phyloP scores from a whole-genome alignment of 2,888 invertebrate genomes.

The Allygus modestus region DNA sequence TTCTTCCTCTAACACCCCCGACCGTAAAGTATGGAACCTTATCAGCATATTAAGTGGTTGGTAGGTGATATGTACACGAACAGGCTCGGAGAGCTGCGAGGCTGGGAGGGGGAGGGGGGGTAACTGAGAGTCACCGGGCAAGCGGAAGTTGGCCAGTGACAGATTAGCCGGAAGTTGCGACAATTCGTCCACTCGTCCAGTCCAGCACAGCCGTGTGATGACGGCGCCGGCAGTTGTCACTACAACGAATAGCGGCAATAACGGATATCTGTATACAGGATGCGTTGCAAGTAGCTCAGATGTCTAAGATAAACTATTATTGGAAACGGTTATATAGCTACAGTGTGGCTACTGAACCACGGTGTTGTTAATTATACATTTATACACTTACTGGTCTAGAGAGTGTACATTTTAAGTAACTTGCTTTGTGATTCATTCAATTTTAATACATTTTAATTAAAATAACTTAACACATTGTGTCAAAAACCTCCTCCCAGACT shows the following conservation, averaged over 20 bases:
- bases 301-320: not conserved
- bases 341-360: too few relatives aligned
- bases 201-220: not conserved
- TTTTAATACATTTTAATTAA: too few relatives aligned
- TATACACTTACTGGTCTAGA: too few relatives aligned
- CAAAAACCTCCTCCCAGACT: too few relatives aligned
- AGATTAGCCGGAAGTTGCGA: conserved; percentile 41
- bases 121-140: conserved; percentile 17
- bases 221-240: not conserved
- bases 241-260: not conserved
- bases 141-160: conserved; percentile 43
- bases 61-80: not conserved
- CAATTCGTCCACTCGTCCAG: conserved; percentile 24
- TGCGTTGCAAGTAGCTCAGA: not conserved
- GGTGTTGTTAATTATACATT: too few relatives aligned
- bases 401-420: too few relatives aligned
- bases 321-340: not conserved
- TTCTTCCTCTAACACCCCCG: conserved; percentile 30
- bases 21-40: not conserved
- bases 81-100: not conserved
- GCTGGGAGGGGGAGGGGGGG: not conserved
- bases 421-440: too few relatives aligned
- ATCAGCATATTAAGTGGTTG: conserved; percentile 8
- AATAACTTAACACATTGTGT: too few relatives aligned
- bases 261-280: not conserved